A percentile compares a stretch with the other conserved stretches of the same genome.
These are phyloP conservation scores for Temnothorax rugatulus DNA, from an alignment of 2,888 invertebrate species.

Conservation along the genomic window DNA sequence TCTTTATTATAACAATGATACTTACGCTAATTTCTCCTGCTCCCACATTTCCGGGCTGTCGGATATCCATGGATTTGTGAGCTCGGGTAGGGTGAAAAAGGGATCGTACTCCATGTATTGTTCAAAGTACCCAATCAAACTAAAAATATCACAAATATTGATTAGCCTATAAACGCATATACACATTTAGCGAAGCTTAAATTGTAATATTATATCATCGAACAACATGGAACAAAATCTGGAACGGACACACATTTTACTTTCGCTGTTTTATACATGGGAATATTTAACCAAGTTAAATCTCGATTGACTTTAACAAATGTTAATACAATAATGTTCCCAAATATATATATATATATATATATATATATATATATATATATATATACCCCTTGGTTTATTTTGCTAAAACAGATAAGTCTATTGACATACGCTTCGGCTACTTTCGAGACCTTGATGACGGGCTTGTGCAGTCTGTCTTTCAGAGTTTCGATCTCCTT, in stretches of 20 bases:
- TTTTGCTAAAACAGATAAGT: constrained; percentile 34
- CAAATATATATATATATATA: neutral
- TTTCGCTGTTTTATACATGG: neutral
- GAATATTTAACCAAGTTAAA: neutral
- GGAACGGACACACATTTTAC: neutral
- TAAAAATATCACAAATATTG: constrained; percentile 81
- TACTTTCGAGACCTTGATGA: constrained; percentile 96
- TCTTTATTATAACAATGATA: constrained; percentile 52
- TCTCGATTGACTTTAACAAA: constrained; percentile 9
- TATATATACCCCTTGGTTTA: neutral
- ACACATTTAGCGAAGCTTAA: constrained; percentile 7
- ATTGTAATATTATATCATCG: constrained; percentile 6
- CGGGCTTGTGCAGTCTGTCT: constrained; percentile 94
- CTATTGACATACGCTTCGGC: constrained; percentile 94
- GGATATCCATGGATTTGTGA: constrained; percentile 98
- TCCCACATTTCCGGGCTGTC: constrained; percentile 99
- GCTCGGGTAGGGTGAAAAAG: constrained; percentile 96
- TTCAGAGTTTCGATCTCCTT: constrained; percentile 92
- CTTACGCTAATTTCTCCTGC: constrained; percentile 95
- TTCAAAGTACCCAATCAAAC: constrained; percentile 96
- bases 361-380: no score
- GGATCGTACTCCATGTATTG: constrained; percentile 99
- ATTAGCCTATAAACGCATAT: constrained; percentile 32
- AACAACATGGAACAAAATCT: neutral
- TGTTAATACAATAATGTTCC: neutral